Base-by-base conservation (phyloP, 2,113 vertebrate species). In the Albula goreensis region DNA sequence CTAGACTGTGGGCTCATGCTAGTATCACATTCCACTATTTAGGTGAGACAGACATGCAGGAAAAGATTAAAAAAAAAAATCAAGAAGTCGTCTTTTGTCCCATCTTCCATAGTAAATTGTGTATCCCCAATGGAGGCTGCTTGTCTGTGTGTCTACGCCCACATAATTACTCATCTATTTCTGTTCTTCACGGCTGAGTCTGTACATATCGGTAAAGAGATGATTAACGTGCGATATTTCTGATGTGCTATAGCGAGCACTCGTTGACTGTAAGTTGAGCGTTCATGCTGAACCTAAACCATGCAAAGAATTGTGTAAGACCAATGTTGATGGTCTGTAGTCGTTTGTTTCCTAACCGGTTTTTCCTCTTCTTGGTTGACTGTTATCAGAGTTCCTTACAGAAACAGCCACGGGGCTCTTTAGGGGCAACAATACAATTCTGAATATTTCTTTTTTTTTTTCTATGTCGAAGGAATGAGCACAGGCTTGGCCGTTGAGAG, bases 321-420 rank as follows among this genome's bases (percentile, higher is more conserved):
- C 41, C 19, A 3, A 12, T 48, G 41, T 49, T 79, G 31, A 49
- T 49, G 78, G 1, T 50, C 6, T 49, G 25, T 49, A 77, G 81
- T 11, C 66, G 88, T 90, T 91, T 74, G 31, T 66, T 85, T 52
- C 60, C 41, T 70, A 87, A 89, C 90, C 12, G 0, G 86, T 88
- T 83, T 52, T 80, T 88, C 84, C 3, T 13, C 85, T 88, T 85
- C 83, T 79, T 50, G 49, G 49, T 0, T 31, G n/a, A 4, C 2
- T 25, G 15, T 50, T 56, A 19, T 5, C 5, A 50, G 57, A 22
- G 41, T 83, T 78, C 81, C 22, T 81, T 74, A 60, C 15, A 25
- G 25, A 15, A 79, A 79, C 49, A 50, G 78, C 41, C 78, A 5
- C 41, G 50, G 78, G 31, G 49, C 31, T 79, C 41, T 8, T 79